A percentile compares a stretch with the other conserved stretches of the same genome.
phyloP scores from a whole-genome alignment of 1,140 invertebrate species.

The Heterodera carotae region DNA sequence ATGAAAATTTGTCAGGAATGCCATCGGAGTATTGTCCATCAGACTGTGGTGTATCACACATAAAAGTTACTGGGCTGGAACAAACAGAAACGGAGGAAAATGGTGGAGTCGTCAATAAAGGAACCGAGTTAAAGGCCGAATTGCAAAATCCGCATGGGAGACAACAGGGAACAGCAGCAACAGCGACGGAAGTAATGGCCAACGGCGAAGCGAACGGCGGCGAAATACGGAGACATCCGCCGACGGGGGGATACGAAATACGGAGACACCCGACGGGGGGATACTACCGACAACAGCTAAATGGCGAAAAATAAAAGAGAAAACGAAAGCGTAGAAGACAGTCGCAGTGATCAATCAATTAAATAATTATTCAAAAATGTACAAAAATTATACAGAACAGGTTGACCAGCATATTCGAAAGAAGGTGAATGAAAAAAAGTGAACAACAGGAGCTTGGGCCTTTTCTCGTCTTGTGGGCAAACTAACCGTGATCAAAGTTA shows the following conservation, averaged over 20 bases:
- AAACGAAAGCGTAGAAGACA: too few species aligned
- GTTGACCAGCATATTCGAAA: too few species aligned
- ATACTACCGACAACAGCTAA: not conserved
- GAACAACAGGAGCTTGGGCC: not conserved
- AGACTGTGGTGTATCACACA: conserved; percentile 59
- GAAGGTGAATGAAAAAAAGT: not conserved
- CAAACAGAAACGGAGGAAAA: not conserved
- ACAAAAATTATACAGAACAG: too few species aligned
- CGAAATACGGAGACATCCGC: conserved; percentile 5
- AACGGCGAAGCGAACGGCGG: not conserved
- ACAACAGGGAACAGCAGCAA: not conserved
- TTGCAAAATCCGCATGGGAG: not conserved
- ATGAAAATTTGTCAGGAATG: conserved; percentile 30
- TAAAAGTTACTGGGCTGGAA: conserved; percentile 26
- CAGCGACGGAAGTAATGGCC: not conserved
- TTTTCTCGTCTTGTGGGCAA: too few species aligned
- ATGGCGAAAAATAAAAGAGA: not conserved
- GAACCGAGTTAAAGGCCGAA: not conserved
- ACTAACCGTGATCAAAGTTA: too few species aligned
- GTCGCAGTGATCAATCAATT: not conserved
- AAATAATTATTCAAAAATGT: not conserved
- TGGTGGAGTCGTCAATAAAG: not conserved
- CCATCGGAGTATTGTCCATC: conserved; percentile 53
- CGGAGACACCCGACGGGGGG: conserved; percentile 1
- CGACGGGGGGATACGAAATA: conserved; percentile 1